Percentiles rank a stretch among this genome's conserved stretches.
These are phyloP conservation scores for Regulus satrapa DNA, from an alignment of 2,113 vertebrate genomes.

Conservation along the genomic window DNA sequence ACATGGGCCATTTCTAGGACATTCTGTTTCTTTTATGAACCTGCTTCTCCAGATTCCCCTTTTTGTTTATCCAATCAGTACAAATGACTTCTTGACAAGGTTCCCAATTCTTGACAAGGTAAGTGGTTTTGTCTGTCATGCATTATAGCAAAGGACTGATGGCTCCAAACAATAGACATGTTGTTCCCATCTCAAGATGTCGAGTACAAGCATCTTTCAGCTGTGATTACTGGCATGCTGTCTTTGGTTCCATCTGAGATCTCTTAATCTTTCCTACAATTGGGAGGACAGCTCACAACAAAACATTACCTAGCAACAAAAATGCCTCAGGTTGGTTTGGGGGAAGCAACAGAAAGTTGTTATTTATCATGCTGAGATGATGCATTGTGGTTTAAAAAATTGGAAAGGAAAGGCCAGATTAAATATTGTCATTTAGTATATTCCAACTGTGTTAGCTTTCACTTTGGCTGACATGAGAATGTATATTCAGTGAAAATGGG, in stretches of 20 bases:
- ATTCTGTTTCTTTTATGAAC: conserved; percentile 12
- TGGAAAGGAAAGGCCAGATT: conserved; percentile 57
- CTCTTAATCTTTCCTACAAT: conserved; percentile 30
- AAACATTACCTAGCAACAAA: conserved; percentile 60
- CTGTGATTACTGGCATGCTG: conserved; percentile 23
- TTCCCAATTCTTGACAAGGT: conserved; percentile 28
- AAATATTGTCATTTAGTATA: conserved; percentile 59
- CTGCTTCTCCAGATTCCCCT: neutral
- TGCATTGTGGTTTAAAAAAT: conserved; percentile 45
- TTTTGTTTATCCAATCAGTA: conserved; percentile 23
- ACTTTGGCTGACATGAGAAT: conserved; percentile 36
- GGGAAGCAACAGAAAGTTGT: conserved; percentile 4
- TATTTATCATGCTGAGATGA: conserved; percentile 52
- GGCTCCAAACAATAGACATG: conserved; percentile 8
- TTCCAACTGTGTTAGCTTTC: conserved; percentile 56
- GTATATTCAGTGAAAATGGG: conserved; percentile 5
- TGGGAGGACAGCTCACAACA: conserved; percentile 39
- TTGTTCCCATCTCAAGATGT: conserved; percentile 18
- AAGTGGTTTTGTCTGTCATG: conserved; percentile 32
- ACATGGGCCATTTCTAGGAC: neutral
- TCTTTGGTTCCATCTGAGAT: conserved; percentile 43
- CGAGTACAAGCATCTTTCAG: neutral
- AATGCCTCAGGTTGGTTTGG: conserved; percentile 30
- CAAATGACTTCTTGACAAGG: neutral
- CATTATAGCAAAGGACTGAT: neutral